These are phyloP conservation scores for Drosophila paranaensis DNA, from an alignment of 2,888 invertebrate genomes.

Conservation along the genomic window DNA sequence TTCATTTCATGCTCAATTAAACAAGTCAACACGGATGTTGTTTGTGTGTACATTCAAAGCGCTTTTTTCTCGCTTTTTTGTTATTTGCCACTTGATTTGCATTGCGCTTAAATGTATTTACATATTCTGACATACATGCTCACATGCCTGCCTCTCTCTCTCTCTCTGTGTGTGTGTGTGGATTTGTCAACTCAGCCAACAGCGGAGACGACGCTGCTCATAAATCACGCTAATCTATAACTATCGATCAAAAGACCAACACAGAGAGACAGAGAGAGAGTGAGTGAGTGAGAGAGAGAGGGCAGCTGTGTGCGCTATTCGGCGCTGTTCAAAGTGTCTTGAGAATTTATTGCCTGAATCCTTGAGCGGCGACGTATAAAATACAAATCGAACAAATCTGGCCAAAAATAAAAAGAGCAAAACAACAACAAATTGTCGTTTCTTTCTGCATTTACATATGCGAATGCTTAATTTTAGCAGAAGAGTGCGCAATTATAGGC, in stretches of 20 bases:
- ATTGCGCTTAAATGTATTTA: slow-evolving; percentile 68
- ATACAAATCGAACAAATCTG: slow-evolving; percentile 24
- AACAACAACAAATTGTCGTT: slow-evolving; percentile 4
- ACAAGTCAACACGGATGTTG: slow-evolving; percentile 64
- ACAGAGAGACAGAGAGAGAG: slow-evolving; percentile 2
- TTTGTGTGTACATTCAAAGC: slow-evolving; percentile 36
- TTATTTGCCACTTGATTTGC: slow-evolving; percentile 73
- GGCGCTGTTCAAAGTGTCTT: slow-evolving; percentile 62
- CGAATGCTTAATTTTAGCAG: slow-evolving; percentile 50
- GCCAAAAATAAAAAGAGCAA: slow-evolving; percentile 27
- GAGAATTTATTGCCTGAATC: slow-evolving; percentile 73
- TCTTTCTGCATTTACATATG: slow-evolving; percentile 22
- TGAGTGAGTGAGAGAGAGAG: not conserved
- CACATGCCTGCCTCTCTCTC: no score
- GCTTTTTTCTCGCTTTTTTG: slow-evolving; percentile 45
- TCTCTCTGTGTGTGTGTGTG: slow-evolving; percentile 8
- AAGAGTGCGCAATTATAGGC: slow-evolving; percentile 74
- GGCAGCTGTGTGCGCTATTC: not conserved
- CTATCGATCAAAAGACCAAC: slow-evolving; percentile 71
- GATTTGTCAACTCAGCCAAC: slow-evolving; percentile 45
- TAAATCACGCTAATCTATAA: slow-evolving; percentile 78
- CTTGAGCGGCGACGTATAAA: slow-evolving; percentile 44
- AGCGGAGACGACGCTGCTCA: slow-evolving; percentile 46
- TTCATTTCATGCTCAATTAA: slow-evolving; percentile 58
- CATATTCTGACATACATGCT: slow-evolving; percentile 37